A percentile compares a stretch with the other conserved stretches of the same genome.
These are phyloP conservation scores for Pipistrellus pipistrellus DNA, from an alignment of 2,797 vertebrate genomes.

Conservation along the genomic window DNA sequence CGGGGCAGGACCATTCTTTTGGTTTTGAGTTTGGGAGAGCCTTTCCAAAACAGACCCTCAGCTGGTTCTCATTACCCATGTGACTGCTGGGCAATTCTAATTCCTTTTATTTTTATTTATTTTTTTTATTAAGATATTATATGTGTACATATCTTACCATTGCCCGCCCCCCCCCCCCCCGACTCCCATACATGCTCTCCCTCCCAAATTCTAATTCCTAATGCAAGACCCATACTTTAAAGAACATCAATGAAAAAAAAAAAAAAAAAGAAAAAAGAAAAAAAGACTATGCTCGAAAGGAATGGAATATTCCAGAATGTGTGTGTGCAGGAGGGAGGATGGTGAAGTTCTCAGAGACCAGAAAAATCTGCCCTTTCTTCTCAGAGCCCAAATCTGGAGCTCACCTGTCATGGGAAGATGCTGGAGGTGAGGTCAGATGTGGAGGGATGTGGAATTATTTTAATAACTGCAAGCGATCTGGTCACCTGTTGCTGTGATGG, in stretches of 20 bases:
- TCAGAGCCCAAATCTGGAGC: background rate
- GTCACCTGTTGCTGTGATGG: background rate
- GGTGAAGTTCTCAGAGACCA: background rate
- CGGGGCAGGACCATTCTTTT: background rate
- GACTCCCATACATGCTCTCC: too few relatives aligned
- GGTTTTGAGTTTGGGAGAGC: slow-evolving; percentile 62
- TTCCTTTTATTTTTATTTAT: background rate
- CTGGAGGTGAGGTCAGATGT: background rate
- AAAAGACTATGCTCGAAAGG: background rate
- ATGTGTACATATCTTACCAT: too few relatives aligned
- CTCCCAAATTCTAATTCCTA: slow-evolving; percentile 1
- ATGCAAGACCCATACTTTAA: slow-evolving; percentile 58
- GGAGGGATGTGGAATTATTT: background rate
- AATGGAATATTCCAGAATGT: background rate
- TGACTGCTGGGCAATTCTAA: slow-evolving; percentile 44
- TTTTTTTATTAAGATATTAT: too few relatives aligned
- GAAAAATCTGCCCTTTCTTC: background rate
- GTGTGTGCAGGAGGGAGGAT: too few relatives aligned
- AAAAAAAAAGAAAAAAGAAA: too few relatives aligned
- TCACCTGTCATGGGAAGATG: fast-evolving
- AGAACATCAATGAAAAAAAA: background rate
- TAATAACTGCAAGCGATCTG: too few relatives aligned
- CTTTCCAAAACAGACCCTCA: slow-evolving; percentile 71
- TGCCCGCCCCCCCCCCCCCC: too few relatives aligned
- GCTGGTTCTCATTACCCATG: slow-evolving; percentile 63